phyloP scores from a whole-genome alignment of 2,113 vertebrate species.

The Theropithecus gelada region DNA sequence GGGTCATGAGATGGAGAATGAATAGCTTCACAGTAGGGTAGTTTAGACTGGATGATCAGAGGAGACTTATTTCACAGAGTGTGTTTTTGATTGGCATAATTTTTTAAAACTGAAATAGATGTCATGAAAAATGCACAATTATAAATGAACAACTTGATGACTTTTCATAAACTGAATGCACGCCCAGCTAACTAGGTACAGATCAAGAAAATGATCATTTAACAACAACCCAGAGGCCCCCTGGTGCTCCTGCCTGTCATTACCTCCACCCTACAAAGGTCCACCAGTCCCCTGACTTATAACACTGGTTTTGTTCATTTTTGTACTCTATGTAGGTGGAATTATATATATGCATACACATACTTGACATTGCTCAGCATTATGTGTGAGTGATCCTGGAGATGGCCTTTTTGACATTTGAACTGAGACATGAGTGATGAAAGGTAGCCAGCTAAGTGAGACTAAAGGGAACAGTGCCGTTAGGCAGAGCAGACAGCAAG shows the following conservation, averaged over 20 bases:
- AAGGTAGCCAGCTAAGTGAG: neutral
- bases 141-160: neutral
- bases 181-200: neutral
- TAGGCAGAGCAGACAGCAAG: neutral
- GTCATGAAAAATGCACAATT: neutral
- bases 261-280: neutral
- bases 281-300: neutral
- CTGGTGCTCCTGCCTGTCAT: neutral
- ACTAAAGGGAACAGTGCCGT: neutral
- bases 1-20: neutral
- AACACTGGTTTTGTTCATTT: neutral
- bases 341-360: neutral
- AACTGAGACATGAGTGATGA: neutral
- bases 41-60: neutral
- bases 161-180: neutral
- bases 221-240: neutral
- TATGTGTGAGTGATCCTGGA: neutral
- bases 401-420: slow-evolving; percentile 17
- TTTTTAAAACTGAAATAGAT: neutral
- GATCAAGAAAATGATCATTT: neutral
- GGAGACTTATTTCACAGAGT: neutral
- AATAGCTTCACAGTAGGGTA: neutral
- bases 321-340: neutral
- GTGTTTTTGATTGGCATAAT: neutral
- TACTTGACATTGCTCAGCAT: neutral